Evolutionary conservation across 64 coral and sea anemone genomes (phyloP).

Genomic region (Porites lutea): DNA sequence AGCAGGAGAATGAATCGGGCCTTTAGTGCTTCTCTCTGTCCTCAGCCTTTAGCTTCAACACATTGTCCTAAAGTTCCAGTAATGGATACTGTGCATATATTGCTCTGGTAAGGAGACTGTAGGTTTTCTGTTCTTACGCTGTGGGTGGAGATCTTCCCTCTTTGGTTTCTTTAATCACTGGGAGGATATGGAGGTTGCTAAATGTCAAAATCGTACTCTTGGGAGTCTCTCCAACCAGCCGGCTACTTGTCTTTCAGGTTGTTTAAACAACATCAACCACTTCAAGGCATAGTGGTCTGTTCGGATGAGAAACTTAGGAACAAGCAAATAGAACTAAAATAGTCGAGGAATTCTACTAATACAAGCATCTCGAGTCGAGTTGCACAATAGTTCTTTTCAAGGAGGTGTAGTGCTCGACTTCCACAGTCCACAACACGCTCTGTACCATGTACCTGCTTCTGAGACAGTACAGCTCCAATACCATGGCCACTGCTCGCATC

Average conservation of each 20-base stretch:
- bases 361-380: conserved; percentile 51
- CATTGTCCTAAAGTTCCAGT: conserved; percentile 19
- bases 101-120: conserved; percentile 4
- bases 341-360: not conserved
- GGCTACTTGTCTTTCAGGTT: conserved; percentile 31
- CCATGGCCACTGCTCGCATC: conserved; percentile 49
- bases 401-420: not conserved
- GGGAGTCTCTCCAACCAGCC: conserved; percentile 47
- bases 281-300: conserved; percentile 19
- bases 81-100: conserved; percentile 12
- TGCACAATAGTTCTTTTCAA: conserved; percentile 53
- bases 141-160: not conserved
- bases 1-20: conserved; percentile 51
- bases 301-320: conserved; percentile 32
- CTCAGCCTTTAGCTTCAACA: conserved; percentile 3
- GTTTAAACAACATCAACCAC: conserved; percentile 43
- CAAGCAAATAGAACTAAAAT: not conserved
- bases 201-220: conserved; percentile 51
- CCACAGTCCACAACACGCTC: conserved; percentile 17
- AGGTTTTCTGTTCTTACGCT: not conserved
- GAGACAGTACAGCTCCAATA: conserved; percentile 41
- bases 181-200: conserved; percentile 6
- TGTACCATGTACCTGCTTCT: conserved; percentile 51
- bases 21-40: conserved; percentile 32
- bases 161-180: not conserved